These are phyloP conservation scores for Phrynocephalus versicolor DNA, from an alignment of 2,113 vertebrate species.

Conservation along the genomic window DNA sequence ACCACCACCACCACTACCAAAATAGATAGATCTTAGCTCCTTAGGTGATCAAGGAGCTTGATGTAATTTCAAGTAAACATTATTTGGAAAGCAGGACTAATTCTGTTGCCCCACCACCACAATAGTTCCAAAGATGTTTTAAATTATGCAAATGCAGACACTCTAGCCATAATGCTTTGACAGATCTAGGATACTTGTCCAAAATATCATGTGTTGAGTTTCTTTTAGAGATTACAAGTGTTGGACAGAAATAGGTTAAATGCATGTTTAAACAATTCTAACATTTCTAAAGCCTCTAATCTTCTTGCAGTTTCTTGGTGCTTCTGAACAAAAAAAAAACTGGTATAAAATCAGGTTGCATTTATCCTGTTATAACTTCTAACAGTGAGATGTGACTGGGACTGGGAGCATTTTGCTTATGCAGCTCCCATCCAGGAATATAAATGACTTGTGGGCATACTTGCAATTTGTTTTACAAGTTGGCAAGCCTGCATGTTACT, in stretches of 20 bases:
- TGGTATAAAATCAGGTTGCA: not conserved
- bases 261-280: not conserved
- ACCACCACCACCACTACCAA: no score
- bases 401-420: not conserved
- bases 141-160: no score
- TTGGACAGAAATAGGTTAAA: not conserved
- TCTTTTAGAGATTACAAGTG: not conserved
- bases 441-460: rapidly evolving
- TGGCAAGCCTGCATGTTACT: constrained; percentile 44
- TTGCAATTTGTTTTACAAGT: constrained; percentile 48
- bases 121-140: no score
- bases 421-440: not conserved
- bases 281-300: not conserved
- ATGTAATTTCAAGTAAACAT: no score
- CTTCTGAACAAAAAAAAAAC: not conserved
- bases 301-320: not conserved
- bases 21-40: not conserved
- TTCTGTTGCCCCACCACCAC: no score
- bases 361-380: not conserved
- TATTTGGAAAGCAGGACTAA: no score
- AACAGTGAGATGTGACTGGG: not conserved
- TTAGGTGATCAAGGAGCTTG: no score
- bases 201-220: not conserved
- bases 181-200: no score
- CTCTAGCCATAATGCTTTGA: no score